Percentiles rank a stretch among this genome's conserved stretches.
These are phyloP conservation scores for Epirrhoe tristata DNA, from an alignment of 2,888 invertebrate species.

Conservation along the genomic window DNA sequence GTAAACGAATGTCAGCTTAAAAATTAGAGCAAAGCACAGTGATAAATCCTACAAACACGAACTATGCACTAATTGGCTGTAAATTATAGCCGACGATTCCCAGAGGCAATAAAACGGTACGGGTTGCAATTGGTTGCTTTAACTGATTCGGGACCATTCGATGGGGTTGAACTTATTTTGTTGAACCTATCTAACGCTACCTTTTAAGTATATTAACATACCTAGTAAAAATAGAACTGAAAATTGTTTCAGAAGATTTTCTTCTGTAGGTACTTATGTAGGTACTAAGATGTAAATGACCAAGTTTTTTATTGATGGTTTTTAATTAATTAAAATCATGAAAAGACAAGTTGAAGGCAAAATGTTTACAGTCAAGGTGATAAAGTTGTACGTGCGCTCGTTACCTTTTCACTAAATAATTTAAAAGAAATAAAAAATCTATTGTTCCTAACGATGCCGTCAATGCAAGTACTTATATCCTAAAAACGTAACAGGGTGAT, in stretches of 20 bases:
- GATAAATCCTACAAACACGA: conserved; percentile 5
- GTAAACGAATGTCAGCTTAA: background rate
- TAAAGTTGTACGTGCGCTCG: background rate
- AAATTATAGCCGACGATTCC: conserved; percentile 9
- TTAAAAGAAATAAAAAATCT: conserved; percentile 2
- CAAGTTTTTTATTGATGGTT: no score
- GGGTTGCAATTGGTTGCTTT: background rate
- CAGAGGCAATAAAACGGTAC: conserved; percentile 12
- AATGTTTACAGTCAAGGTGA: background rate
- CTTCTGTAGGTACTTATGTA: no score
- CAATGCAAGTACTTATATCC: conserved; percentile 7
- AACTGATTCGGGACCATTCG: background rate
- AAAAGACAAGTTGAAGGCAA: background rate
- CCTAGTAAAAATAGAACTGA: background rate
- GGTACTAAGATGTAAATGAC: no score
- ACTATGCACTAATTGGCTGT: conserved; percentile 19
- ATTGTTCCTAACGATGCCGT: conserved; percentile 18
- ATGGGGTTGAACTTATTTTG: no score
- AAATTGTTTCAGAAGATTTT: background rate
- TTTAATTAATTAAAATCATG: no score
- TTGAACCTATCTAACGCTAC: no score
- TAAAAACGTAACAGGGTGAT: conserved; percentile 23
- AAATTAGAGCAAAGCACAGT: background rate
- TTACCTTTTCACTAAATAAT: background rate
- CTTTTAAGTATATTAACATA: no score